Evolutionary conservation across 1,140 invertebrate genomes (phyloP).

Genomic region (Drosophila parabipectinata): DNA sequence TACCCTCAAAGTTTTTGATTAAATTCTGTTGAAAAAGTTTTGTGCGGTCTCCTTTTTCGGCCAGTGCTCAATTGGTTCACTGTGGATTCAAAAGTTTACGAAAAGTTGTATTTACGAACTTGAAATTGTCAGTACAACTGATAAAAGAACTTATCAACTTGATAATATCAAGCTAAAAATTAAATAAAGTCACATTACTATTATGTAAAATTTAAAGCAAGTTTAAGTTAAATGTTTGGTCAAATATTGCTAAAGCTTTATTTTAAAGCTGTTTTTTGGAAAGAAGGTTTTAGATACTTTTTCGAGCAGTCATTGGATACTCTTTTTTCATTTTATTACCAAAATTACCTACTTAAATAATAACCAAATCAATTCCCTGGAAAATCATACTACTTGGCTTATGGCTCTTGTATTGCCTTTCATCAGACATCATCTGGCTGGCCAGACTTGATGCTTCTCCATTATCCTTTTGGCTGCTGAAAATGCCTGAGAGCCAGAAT

Average conservation of each 20-base stretch:
- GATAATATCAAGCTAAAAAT: slow-evolving; percentile 23
- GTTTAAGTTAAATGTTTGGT: neutral
- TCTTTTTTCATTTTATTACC: no score
- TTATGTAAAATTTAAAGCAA: neutral
- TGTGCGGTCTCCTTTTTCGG: slow-evolving; percentile 27
- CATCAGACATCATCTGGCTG: slow-evolving; percentile 12
- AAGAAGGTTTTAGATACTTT: no score
- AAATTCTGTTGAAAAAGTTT: slow-evolving; percentile 58
- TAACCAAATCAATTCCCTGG: neutral
- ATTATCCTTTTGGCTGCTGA: slow-evolving; percentile 7
- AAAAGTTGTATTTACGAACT: slow-evolving; percentile 33
- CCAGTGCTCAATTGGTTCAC: slow-evolving; percentile 44
- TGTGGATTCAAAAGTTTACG: slow-evolving; percentile 40
- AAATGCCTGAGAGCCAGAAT: slow-evolving; percentile 25
- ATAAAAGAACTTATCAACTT: slow-evolving; percentile 21
- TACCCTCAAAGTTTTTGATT: slow-evolving; percentile 68
- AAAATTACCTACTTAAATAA: no score
- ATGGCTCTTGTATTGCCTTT: slow-evolving; percentile 1
- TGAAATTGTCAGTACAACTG: neutral
- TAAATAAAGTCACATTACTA: neutral
- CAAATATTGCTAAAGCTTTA: neutral
- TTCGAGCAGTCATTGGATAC: no score
- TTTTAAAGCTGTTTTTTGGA: neutral
- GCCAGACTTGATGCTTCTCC: neutral
- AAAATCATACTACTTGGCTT: neutral